These are phyloP conservation scores for Zeugodacus cucurbitae DNA, from an alignment of 1,140 invertebrate genomes.

Conservation along the genomic window DNA sequence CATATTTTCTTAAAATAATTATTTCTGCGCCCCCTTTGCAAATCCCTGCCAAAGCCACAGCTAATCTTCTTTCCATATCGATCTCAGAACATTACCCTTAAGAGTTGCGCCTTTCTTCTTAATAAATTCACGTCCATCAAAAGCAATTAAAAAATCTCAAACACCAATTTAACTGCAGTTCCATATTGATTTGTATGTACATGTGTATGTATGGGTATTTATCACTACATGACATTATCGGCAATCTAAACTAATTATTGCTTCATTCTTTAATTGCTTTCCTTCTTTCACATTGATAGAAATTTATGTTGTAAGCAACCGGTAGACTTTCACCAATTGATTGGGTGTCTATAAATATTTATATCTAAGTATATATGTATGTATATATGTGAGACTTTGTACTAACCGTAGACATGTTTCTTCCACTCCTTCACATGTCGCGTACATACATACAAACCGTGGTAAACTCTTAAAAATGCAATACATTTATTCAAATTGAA, in stretches of 20 bases:
- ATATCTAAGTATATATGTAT: background rate
- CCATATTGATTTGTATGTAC: background rate
- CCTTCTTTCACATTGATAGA: background rate
- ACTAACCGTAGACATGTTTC: background rate
- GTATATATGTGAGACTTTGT: background rate
- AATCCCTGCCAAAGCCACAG: too few species aligned
- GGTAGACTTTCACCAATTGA: background rate
- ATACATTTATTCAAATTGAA: background rate
- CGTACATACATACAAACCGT: background rate
- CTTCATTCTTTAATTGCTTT: background rate
- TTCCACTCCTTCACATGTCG: background rate
- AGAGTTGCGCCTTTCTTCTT: background rate
- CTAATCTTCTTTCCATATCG: too few species aligned
- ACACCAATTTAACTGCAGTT: background rate
- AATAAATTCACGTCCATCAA: background rate
- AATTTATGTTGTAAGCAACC: background rate
- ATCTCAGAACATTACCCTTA: too few species aligned
- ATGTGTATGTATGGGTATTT: background rate
- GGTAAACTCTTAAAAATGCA: background rate
- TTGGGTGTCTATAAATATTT: background rate
- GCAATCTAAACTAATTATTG: constrained; percentile 19
- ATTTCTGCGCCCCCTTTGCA: too few species aligned
- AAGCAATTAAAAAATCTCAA: background rate
- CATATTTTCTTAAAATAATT: too few species aligned
- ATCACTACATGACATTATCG: background rate